These are phyloP conservation scores for Acrobasis suavella DNA, from an alignment of 2,888 invertebrate genomes.

Conservation along the genomic window DNA sequence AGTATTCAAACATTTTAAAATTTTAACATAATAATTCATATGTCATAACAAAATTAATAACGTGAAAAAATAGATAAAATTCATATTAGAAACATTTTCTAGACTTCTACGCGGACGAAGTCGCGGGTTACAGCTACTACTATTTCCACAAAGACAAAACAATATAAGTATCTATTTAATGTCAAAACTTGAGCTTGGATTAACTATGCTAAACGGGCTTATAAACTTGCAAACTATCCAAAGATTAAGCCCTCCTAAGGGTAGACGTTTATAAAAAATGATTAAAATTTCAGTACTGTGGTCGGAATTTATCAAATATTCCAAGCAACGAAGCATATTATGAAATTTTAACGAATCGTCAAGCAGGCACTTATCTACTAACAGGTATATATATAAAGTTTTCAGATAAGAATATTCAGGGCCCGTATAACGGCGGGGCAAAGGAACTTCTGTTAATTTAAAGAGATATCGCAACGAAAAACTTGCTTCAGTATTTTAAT, in stretches of 20 bases:
- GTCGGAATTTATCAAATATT: slow-evolving; percentile 40
- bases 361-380: slow-evolving; percentile 47
- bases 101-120: too few relatives aligned
- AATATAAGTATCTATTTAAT: slow-evolving; percentile 12
- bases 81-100: too few relatives aligned
- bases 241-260: slow-evolving; percentile 1
- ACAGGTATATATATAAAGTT: slow-evolving; percentile 42
- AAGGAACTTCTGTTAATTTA: slow-evolving; percentile 40
- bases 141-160: neutral
- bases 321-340: slow-evolving; percentile 36
- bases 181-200: slow-evolving; percentile 10
- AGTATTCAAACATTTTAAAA: too few relatives aligned
- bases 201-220: slow-evolving; percentile 1
- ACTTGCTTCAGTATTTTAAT: neutral
- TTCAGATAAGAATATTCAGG: slow-evolving; percentile 37
- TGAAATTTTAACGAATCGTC: slow-evolving; percentile 46
- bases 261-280: slow-evolving; percentile 26
- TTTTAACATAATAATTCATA: too few relatives aligned
- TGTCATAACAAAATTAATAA: too few relatives aligned
- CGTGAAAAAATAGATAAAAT: too few relatives aligned
- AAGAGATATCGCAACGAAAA: slow-evolving; percentile 28
- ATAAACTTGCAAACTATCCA: slow-evolving; percentile 8
- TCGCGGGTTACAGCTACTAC: too few relatives aligned
- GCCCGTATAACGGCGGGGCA: slow-evolving; percentile 9
- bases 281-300: slow-evolving; percentile 40